Evolutionary conservation across 1,140 invertebrate species (phyloP), one percentile per base, ranked within the genome.

Genomic region (Arctopsyche grandis): DNA sequence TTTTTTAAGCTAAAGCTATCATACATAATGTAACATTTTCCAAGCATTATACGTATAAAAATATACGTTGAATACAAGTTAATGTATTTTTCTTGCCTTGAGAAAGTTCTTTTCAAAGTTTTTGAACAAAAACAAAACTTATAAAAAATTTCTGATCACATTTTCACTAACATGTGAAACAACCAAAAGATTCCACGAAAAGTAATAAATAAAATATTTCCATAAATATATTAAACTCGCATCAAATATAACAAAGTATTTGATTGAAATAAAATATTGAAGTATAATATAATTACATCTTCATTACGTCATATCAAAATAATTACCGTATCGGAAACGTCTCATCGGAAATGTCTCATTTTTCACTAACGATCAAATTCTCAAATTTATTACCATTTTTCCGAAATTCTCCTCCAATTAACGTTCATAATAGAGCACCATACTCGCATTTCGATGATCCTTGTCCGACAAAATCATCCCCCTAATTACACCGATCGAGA

Each of bases 341-440:
- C 10, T 52, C 48, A 16, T 52, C 48, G 16, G 48, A 52, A 52
- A 12, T 14, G 12, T 3, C 16, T 52, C 48, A 16, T 4, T 58
- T 58, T 58, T 58, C 21, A 9, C 26, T 66, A 66, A 66, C 12
- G 16, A 52, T 52, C 16, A 52, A 52, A 52, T 52, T 52, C 12
- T 52, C 48, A 12, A 52, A 52, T 52, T 52, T 14, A 52, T 14
- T 14, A 52, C 12, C 16, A 52, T 52, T 52, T 52, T 52, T 52
- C 48, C 48, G 48, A 52, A 52, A 52, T 52, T 52, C 3, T 52
- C 48, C 48, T 52, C 48, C 48, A 52, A 52, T 52, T 52, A 52
- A 16, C 16, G 48, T 5, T 16, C 12, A 52, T 14, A 52, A 52
- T 52, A 14, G n/a, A n/a, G 12, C 12, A 52, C 12, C 16, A 16